These are phyloP conservation scores for Pollenia griseotomentosa DNA, from an alignment of 2,888 invertebrate genomes.

Conservation along the genomic window DNA sequence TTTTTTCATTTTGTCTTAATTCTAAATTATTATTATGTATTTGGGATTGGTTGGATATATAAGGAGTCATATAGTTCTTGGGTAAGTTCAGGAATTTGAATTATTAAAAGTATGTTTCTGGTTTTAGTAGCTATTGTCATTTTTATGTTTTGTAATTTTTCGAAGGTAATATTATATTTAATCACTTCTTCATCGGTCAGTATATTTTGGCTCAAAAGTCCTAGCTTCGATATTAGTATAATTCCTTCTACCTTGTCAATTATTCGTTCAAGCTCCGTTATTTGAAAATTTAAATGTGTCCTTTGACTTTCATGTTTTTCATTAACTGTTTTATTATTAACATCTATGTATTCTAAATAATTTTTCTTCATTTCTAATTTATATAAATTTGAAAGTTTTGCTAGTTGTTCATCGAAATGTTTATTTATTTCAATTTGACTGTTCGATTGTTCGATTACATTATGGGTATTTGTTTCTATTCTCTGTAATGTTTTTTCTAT, in stretches of 20 bases:
- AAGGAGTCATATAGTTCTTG: not conserved
- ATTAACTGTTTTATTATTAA: not conserved
- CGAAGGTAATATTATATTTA: not conserved
- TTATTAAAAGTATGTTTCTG: not conserved
- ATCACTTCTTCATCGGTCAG: not conserved
- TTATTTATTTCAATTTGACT: not conserved
- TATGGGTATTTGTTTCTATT: not conserved
- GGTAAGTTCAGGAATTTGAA: not conserved
- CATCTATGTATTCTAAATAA: not conserved
- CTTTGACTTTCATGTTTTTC: not conserved
- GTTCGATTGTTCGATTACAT: not conserved
- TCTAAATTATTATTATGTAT: no score
- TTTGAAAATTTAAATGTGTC: not conserved
- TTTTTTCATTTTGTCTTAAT: no score
- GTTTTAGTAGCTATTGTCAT: not conserved
- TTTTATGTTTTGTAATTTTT: not conserved
- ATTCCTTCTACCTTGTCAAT: conserved; percentile 11
- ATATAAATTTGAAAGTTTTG: not conserved
- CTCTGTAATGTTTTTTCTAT: not conserved
- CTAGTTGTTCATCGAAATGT: not conserved
- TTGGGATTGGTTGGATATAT: no score
- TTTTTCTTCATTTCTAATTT: not conserved
- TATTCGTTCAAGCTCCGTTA: not conserved
- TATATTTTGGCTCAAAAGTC: conserved; percentile 6
- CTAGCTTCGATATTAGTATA: not conserved